Conservation (phyloP, 2,797 vertebrate genomes). For the Anguilla pacifica region DNA sequence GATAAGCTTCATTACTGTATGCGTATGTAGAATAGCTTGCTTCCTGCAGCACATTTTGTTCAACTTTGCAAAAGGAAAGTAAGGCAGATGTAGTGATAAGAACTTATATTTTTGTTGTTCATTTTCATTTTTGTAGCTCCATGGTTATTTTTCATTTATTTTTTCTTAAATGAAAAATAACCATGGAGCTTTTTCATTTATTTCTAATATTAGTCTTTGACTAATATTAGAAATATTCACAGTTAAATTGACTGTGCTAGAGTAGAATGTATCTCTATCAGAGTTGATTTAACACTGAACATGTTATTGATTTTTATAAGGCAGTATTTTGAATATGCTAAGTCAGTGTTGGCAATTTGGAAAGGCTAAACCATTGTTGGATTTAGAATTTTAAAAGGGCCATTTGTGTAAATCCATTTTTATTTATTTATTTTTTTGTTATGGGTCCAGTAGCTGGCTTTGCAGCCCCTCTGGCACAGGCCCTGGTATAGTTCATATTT, state of each 20-base stretch:
- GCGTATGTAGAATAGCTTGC: neutral
- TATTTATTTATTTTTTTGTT: neutral
- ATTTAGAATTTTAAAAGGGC: neutral
- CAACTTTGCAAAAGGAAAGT: neutral
- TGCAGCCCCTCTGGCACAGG: neutral
- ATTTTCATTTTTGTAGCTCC: neutral
- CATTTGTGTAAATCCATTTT: neutral
- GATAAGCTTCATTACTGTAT: neutral
- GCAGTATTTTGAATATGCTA: neutral
- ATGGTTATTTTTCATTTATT: neutral
- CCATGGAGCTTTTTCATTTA: too few relatives aligned
- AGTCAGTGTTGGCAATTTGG: neutral
- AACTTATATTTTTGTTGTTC: neutral
- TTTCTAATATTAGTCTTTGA: neutral
- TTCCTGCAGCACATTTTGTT: neutral
- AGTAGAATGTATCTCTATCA: neutral
- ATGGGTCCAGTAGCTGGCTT: neutral
- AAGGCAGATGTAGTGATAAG: neutral
- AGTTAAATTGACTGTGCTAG: neutral
- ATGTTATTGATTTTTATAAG: neutral
- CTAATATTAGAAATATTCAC: neutral
- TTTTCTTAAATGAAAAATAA: too few relatives aligned
- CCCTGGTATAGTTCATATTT: conserved; percentile 9
- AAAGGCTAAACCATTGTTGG: neutral
- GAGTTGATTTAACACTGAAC: neutral